These are phyloP conservation scores for Antechinus flavipes DNA, from an alignment of 2,113 vertebrate genomes.

Conservation along the genomic window DNA sequence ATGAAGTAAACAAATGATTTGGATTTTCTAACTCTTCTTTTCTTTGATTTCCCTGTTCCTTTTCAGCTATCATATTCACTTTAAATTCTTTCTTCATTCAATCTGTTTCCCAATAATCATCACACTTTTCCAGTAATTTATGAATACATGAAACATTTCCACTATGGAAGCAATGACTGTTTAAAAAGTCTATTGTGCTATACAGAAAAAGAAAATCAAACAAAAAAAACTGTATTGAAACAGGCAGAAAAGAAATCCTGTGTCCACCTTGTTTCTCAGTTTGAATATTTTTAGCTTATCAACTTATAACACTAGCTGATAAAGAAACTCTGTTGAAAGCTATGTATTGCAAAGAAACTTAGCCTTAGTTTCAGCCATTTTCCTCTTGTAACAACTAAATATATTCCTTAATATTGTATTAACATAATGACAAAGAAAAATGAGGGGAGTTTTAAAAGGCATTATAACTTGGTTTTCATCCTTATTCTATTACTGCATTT, in stretches of 20 bases:
- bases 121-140: conserved; percentile 10
- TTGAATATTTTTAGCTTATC: background rate
- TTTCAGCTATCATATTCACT: background rate
- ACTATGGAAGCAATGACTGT: background rate
- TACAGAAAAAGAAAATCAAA: background rate
- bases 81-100: background rate
- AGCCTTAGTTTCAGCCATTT: conserved; percentile 54
- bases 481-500: conserved; percentile 67
- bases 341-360: conserved; percentile 8
- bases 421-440: conserved; percentile 68
- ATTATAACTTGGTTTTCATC: conserved; percentile 64
- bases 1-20: background rate
- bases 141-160: background rate
- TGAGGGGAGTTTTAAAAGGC: conserved; percentile 67
- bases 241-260: background rate
- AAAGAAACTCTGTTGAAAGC: conserved; percentile 20
- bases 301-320: background rate
- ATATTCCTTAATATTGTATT: conserved; percentile 53
- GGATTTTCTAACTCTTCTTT: background rate
- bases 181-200: background rate
- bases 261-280: background rate
- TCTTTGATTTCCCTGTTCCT: background rate
- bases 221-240: background rate
- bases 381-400: conserved; percentile 52
- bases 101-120: background rate